phyloP scores from a whole-genome alignment of 2,888 invertebrate species.

The Pyralis farinalis region DNA sequence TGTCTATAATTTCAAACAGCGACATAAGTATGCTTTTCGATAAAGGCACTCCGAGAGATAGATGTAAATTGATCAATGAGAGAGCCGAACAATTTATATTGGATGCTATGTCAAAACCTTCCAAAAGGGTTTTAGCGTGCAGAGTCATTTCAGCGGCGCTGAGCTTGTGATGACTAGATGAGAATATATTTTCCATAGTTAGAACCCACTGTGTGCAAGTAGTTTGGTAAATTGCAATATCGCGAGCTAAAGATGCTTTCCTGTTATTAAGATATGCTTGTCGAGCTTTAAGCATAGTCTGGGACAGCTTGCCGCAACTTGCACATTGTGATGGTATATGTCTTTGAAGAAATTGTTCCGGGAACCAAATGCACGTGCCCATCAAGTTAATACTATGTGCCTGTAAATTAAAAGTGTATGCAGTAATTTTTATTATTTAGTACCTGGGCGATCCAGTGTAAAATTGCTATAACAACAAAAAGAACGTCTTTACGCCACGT shows the following conservation, averaged over 20 bases:
- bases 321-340: slow-evolving; percentile 81
- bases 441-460: too few relatives aligned
- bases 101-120: slow-evolving; percentile 86
- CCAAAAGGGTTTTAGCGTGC: slow-evolving; percentile 59
- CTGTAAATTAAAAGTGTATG: slow-evolving; percentile 54
- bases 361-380: slow-evolving; percentile 92
- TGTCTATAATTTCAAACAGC: slow-evolving; percentile 90
- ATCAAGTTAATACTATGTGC: slow-evolving; percentile 89
- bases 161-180: slow-evolving; percentile 50
- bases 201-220: slow-evolving; percentile 61
- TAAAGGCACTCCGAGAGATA: slow-evolving; percentile 87
- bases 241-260: slow-evolving; percentile 82
- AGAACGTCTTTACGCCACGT: too few relatives aligned
- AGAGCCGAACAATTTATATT: slow-evolving; percentile 78
- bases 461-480: too few relatives aligned
- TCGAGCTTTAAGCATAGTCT: slow-evolving; percentile 71
- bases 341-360: slow-evolving; percentile 88
- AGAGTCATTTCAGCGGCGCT: slow-evolving; percentile 67
- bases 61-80: slow-evolving; percentile 84
- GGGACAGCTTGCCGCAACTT: slow-evolving; percentile 67
- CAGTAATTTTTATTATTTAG: slow-evolving; percentile 2
- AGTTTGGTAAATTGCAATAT: slow-evolving; percentile 72
- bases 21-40: slow-evolving; percentile 87
- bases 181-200: slow-evolving; percentile 58
- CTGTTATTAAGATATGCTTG: slow-evolving; percentile 79